Conservation (phyloP, 2,113 vertebrate genomes). For the Chaetodon auriga region DNA sequence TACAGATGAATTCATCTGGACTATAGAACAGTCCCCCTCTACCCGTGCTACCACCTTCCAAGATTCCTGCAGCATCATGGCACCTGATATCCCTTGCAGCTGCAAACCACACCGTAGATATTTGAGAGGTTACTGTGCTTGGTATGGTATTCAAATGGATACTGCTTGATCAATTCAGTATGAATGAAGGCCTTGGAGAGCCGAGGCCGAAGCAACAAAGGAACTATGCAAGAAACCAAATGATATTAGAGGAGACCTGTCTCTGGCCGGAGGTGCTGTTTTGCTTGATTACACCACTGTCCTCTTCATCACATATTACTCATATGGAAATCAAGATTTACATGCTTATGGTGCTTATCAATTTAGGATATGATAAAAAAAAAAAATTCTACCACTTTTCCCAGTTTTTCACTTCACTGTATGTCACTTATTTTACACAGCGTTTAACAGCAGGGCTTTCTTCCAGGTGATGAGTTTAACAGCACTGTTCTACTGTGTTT, state of each 20-base stretch:
- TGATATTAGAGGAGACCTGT: neutral
- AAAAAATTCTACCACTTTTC: neutral
- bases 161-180: constrained; percentile 7
- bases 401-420: neutral
- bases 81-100: constrained; percentile 19
- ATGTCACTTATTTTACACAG: neutral
- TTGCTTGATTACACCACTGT: neutral
- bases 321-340: neutral
- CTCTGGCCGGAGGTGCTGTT: constrained; percentile 9
- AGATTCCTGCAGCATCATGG: constrained; percentile 14
- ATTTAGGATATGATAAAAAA: neutral
- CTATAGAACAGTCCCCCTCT: neutral
- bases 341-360: constrained; percentile 4
- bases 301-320: constrained; percentile 6
- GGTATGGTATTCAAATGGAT: neutral
- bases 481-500: no score
- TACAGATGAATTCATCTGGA: constrained; percentile 20
- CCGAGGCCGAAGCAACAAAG: constrained; percentile 5
- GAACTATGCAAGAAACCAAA: constrained; percentile 59
- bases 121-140: constrained; percentile 10
- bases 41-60: constrained; percentile 5
- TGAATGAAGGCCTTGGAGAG: constrained; percentile 14
- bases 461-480: neutral
- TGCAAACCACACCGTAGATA: constrained; percentile 2
- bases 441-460: neutral